Percentiles rank a stretch among this genome's conserved stretches.
These are phyloP conservation scores for Trissolcus japonicus DNA, from an alignment of 2,888 invertebrate genomes.

Conservation along the genomic window DNA sequence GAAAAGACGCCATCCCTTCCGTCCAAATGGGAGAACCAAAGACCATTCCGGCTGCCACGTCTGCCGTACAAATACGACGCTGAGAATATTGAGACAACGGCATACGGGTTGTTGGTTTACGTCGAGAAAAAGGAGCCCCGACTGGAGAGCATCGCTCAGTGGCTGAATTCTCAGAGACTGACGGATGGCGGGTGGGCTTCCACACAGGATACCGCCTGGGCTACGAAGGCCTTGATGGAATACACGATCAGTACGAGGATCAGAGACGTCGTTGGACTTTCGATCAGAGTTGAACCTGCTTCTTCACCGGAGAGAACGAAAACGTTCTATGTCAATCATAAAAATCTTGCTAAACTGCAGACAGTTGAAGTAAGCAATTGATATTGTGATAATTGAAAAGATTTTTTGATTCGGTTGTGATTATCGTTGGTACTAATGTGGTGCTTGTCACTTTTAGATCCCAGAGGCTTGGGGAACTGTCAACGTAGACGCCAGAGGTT, in stretches of 20 bases:
- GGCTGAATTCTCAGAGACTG: constrained; percentile 92
- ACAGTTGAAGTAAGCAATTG: constrained; percentile 81
- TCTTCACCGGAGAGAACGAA: constrained; percentile 81
- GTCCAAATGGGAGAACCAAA: constrained; percentile 92
- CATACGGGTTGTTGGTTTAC: constrained; percentile 93
- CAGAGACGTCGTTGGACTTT: constrained; percentile 88
- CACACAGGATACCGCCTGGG: constrained; percentile 92
- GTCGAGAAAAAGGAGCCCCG: constrained; percentile 89
- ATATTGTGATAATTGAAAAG: background rate
- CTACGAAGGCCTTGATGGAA: constrained; percentile 92
- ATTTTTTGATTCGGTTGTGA: background rate
- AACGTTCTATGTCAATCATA: constrained; percentile 83
- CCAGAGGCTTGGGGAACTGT: constrained; percentile 96
- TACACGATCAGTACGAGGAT: constrained; percentile 91
- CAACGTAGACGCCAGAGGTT: constrained; percentile 93
- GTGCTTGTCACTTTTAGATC: constrained; percentile 79
- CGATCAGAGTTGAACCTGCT: constrained; percentile 89
- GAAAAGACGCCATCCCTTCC: constrained; percentile 88
- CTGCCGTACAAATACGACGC: constrained; percentile 92
- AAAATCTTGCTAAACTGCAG: constrained; percentile 88
- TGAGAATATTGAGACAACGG: constrained; percentile 94
- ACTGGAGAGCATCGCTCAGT: constrained; percentile 91
- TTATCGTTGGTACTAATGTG: background rate
- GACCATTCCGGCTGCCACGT: constrained; percentile 91
- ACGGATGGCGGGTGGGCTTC: constrained; percentile 93